These are phyloP conservation scores for Echiichthys vipera DNA, from an alignment of 2,797 vertebrate species.

Conservation along the genomic window DNA sequence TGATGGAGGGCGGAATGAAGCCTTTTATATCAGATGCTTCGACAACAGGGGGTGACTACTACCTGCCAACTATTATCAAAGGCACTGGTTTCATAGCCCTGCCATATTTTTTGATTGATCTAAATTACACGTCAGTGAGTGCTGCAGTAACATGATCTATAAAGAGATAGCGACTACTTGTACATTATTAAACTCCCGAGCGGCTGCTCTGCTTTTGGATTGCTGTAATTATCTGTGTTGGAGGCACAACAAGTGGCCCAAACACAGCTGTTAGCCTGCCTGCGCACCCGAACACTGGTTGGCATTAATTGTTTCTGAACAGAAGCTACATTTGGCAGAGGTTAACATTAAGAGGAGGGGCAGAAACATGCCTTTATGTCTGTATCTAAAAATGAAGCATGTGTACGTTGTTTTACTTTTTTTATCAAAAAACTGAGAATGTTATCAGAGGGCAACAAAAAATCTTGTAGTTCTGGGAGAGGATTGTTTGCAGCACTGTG, in stretches of 20 bases:
- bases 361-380: conserved; percentile 65
- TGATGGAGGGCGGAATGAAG: conserved; percentile 80
- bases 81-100: conserved; percentile 83
- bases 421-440: not conserved
- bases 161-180: conserved; percentile 87
- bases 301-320: conserved; percentile 86
- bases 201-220: conserved; percentile 86
- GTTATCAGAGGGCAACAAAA: conserved; percentile 20
- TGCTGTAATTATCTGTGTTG: conserved; percentile 87
- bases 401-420: conserved; percentile 4
- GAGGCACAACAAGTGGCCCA: conserved; percentile 88
- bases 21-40: conserved; percentile 83
- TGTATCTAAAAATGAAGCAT: conserved; percentile 32
- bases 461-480: not conserved
- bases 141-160: conserved; percentile 85
- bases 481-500: conserved; percentile 10
- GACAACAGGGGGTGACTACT: conserved; percentile 82
- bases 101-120: conserved; percentile 87
- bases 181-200: conserved; percentile 88
- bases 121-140: conserved; percentile 86
- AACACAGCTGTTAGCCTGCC: conserved; percentile 88
- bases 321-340: conserved; percentile 83
- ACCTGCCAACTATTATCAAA: conserved; percentile 87
- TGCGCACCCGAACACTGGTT: conserved; percentile 72
- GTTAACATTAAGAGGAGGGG: conserved; percentile 68